phyloP scores from a whole-genome alignment of 2,797 vertebrate genomes.

The Micromesistius poutassou region DNA sequence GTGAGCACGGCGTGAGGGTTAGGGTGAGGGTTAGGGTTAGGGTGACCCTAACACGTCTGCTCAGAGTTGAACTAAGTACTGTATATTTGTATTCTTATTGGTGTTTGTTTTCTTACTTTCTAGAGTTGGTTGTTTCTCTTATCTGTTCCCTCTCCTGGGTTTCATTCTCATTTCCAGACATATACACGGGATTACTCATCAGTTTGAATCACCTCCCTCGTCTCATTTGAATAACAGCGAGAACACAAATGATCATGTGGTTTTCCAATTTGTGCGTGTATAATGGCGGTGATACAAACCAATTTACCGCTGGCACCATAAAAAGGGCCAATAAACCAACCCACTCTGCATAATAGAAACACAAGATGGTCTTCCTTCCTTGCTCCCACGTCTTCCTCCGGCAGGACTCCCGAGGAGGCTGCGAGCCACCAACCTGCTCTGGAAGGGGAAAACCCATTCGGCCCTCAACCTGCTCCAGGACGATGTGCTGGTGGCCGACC shows the following conservation, averaged over 20 bases:
- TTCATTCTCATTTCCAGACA: neutral
- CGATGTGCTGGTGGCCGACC: constrained; percentile 87
- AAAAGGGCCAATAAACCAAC: neutral
- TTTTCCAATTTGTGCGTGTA: neutral
- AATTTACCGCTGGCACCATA: neutral
- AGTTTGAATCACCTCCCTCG: neutral
- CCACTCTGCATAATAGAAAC: neutral
- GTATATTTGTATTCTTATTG: neutral
- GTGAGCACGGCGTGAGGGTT: too few relatives aligned
- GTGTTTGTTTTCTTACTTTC: neutral
- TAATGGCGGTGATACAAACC: neutral
- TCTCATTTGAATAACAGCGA: neutral
- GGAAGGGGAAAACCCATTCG: constrained; percentile 87
- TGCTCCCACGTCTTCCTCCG: neutral
- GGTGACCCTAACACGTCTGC: neutral
- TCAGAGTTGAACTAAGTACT: too few relatives aligned
- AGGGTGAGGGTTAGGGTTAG: too few relatives aligned
- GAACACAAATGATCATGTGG: neutral
- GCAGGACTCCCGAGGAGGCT: constrained; percentile 89
- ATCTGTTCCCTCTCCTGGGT: too few relatives aligned
- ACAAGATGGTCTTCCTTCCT: neutral
- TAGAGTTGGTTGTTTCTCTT: too few relatives aligned
- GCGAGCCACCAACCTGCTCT: constrained; percentile 85
- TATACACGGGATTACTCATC: neutral
- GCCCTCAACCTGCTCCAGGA: constrained; percentile 86